These are phyloP conservation scores for Diachasmimorpha longicaudata DNA, from an alignment of 1,140 invertebrate genomes.

Conservation along the genomic window DNA sequence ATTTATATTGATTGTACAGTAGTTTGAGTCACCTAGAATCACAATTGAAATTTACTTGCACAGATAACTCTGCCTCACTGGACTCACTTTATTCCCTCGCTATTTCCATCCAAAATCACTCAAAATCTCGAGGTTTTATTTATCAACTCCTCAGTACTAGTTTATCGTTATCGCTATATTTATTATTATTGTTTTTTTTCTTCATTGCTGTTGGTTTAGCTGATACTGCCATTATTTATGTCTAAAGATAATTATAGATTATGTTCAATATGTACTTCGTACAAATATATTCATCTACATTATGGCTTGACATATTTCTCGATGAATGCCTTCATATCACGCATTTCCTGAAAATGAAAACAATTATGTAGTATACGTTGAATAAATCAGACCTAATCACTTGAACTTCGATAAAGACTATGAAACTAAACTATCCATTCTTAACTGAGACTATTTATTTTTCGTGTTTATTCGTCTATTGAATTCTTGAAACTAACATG, in stretches of 20 bases:
- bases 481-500: too few relatives aligned
- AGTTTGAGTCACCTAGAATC: neutral
- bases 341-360: conserved; percentile 57
- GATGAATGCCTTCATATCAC: conserved; percentile 60
- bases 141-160: neutral
- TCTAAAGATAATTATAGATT: conserved; percentile 15
- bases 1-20: neutral
- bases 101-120: neutral
- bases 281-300: conserved; percentile 37
- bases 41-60: neutral
- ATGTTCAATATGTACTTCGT: conserved; percentile 36
- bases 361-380: neutral
- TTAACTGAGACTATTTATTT: too few relatives aligned
- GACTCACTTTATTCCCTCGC: neutral
- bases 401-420: too few relatives aligned
- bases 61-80: neutral
- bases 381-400: too few relatives aligned
- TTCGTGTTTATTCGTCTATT: too few relatives aligned
- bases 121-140: neutral
- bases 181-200: conserved; percentile 3
- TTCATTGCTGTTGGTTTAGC: neutral
- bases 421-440: too few relatives aligned
- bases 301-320: conserved; percentile 55
- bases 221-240: neutral
- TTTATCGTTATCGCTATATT: neutral